Base-by-base conservation (phyloP, 2,888 invertebrate species). In the Artemia sinica region DNA sequence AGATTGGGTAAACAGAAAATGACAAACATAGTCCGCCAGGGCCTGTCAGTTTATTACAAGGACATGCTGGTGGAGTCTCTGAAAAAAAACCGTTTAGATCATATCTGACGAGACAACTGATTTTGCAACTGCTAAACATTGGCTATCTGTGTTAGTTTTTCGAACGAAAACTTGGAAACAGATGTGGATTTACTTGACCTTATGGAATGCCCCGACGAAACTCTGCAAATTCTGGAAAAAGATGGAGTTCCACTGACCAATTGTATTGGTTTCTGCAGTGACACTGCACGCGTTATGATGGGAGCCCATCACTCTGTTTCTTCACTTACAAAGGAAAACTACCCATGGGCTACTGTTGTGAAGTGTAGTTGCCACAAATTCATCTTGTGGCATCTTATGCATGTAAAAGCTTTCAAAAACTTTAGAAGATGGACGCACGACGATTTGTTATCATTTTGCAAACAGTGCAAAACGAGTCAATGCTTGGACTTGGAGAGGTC, bases 31-130 rank as follows among this genome's bases (percentile, higher is more conserved):
- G 18, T 18, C 18, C 18, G 18, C 18, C 18, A 18, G 18, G 1
- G 18, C 1, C 18, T 18, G 18, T 18, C 18, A 18, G 18, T 18
- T 18, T 18, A 18, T 18, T 18, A 18, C 18, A 18, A 18, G 18
- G 18, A 18, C 18, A 18, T 18, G 18, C 18, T 18, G 18, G 18
- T 18, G 18, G 18, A 18, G 18, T 18, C 18, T 18, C 18, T 18
- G 18, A 13, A 49, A 41, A 12, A 67, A 41, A 13, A 13, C 41
- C 13, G 28, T 28, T 48, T 67, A 41, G 14, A 49, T 67, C 49
- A 67, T 67, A 41, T 48, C 49, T 49, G 67, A 67, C 67, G 67
- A 67, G 49, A 67, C 67, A 11, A 67, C 67, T n/a, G 67, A 67
- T 49, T 41, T 67, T 13, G 14, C 48, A 12, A 41, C 41, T 11